These are phyloP conservation scores for Lysandra bellargus DNA, from an alignment of 2,888 invertebrate species.

Conservation along the genomic window DNA sequence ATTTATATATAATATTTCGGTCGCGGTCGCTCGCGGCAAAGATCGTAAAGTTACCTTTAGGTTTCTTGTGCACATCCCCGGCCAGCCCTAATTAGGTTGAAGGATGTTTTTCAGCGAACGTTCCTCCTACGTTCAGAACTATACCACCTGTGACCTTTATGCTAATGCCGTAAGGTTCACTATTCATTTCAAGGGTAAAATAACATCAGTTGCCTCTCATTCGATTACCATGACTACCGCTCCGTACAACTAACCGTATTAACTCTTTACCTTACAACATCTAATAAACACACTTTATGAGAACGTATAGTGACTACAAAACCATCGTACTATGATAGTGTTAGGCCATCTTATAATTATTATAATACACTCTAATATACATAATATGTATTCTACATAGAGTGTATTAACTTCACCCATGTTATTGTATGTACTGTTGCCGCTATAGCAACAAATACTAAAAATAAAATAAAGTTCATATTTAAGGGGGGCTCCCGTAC, in stretches of 20 bases:
- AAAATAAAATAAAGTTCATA: too few relatives aligned
- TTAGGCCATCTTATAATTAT: too few relatives aligned
- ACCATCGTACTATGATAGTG: not conserved
- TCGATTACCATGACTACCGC: slow-evolving; percentile 3
- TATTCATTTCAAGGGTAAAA: not conserved
- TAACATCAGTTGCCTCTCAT: not conserved
- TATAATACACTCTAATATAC: too few relatives aligned
- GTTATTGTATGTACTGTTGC: too few relatives aligned
- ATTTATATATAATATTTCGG: too few relatives aligned
- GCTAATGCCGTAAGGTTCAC: not conserved
- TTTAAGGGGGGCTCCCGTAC: too few relatives aligned
- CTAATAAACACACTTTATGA: not conserved
- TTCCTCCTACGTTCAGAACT: slow-evolving; percentile 48
- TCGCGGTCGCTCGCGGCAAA: too few relatives aligned
- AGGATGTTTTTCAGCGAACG: slow-evolving; percentile 61
- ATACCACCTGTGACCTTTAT: not conserved
- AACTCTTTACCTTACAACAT: slow-evolving; percentile 1
- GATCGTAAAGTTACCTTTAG: too few relatives aligned
- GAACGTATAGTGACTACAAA: not conserved
- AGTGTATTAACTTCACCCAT: too few relatives aligned
- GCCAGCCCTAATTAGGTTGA: slow-evolving; percentile 60
- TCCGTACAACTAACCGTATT: slow-evolving; percentile 3
- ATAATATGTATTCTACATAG: too few relatives aligned
- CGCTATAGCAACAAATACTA: too few relatives aligned
- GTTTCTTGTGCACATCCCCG: too few relatives aligned